phyloP scores from a whole-genome alignment of 1,140 invertebrate species.

The Cydia fagiglandana region DNA sequence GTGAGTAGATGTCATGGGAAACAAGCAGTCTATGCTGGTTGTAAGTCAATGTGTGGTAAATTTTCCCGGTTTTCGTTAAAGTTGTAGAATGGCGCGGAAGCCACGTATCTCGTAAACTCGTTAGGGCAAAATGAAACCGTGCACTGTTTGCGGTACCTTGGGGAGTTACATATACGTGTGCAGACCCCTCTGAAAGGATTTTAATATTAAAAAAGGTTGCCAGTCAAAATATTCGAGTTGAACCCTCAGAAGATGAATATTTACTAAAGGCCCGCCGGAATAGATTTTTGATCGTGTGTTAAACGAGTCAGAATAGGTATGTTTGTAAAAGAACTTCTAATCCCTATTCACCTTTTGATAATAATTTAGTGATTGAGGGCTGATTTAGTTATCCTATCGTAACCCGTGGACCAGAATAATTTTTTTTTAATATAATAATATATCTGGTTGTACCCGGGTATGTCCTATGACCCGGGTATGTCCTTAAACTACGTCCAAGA shows the following conservation, averaged over 20 bases:
- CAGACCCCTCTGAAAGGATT: constrained; percentile 47
- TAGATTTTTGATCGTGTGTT: constrained; percentile 40
- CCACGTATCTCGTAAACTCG: constrained; percentile 45
- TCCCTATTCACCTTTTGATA: neutral
- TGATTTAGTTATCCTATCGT: too few species aligned
- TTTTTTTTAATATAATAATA: too few species aligned
- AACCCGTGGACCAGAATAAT: too few species aligned
- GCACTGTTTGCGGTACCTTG: constrained; percentile 42
- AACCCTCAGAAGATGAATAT: constrained; percentile 38
- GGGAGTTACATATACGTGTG: constrained; percentile 40
- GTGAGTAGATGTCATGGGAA: neutral
- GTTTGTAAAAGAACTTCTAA: neutral
- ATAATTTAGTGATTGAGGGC: neutral
- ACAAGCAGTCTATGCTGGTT: neutral
- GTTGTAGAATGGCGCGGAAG: constrained; percentile 28
- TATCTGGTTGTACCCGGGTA: too few species aligned
- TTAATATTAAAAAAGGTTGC: constrained; percentile 51
- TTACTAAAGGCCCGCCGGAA: constrained; percentile 34
- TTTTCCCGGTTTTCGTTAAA: constrained; percentile 27
- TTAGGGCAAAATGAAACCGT: constrained; percentile 46
- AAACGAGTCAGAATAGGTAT: constrained; percentile 14
- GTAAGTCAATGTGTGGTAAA: constrained; percentile 17
- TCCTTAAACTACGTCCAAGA: too few species aligned
- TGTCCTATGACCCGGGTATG: too few species aligned
- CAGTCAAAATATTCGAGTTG: constrained; percentile 38